Percentiles rank a stretch among this genome's conserved stretches.
These are phyloP conservation scores for Morbakka virulenta DNA, from an alignment of 30 jellyfish, hydroid and myxozoan genomes.

Conservation along the genomic window DNA sequence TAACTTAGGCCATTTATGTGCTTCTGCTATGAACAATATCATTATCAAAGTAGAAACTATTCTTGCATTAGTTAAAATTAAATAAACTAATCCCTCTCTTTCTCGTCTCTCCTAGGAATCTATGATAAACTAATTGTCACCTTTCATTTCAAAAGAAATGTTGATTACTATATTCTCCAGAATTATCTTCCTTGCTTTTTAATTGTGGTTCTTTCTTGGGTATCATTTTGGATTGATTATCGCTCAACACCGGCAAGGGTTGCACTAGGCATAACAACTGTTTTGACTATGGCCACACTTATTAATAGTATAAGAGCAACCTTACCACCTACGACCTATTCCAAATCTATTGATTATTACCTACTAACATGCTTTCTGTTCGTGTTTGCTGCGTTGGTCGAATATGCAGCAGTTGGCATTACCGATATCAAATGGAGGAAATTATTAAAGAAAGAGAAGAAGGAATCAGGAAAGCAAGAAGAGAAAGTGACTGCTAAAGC, in stretches of 20 bases:
- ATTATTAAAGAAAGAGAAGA: conserved; percentile 3
- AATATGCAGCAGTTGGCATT: conserved; percentile 78
- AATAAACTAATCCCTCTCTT: neutral
- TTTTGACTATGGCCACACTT: conserved; percentile 71
- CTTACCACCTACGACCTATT: conserved; percentile 66
- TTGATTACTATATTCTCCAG: conserved; percentile 65
- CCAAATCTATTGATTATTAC: conserved; percentile 69
- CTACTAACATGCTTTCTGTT: conserved; percentile 74
- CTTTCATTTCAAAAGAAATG: conserved; percentile 64
- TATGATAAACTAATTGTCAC: conserved; percentile 50
- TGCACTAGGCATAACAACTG: conserved; percentile 89
- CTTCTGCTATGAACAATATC: too few species aligned
- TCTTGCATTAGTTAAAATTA: too few species aligned
- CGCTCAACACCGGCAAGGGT: conserved; percentile 95
- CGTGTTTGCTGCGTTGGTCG: conserved; percentile 83
- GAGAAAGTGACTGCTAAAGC: too few species aligned
- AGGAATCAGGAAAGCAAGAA: conserved; percentile 1
- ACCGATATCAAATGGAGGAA: conserved; percentile 77
- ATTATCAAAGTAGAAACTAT: too few species aligned
- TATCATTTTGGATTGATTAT: conserved; percentile 90
- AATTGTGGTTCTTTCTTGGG: conserved; percentile 80
- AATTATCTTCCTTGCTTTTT: conserved; percentile 69
- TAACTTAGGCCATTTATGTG: too few species aligned
- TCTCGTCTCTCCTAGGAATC: conserved; percentile 42
- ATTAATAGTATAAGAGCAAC: conserved; percentile 77